These are phyloP conservation scores for Hydropotes inermis DNA, from an alignment of 2,113 vertebrate species.

Conservation along the genomic window DNA sequence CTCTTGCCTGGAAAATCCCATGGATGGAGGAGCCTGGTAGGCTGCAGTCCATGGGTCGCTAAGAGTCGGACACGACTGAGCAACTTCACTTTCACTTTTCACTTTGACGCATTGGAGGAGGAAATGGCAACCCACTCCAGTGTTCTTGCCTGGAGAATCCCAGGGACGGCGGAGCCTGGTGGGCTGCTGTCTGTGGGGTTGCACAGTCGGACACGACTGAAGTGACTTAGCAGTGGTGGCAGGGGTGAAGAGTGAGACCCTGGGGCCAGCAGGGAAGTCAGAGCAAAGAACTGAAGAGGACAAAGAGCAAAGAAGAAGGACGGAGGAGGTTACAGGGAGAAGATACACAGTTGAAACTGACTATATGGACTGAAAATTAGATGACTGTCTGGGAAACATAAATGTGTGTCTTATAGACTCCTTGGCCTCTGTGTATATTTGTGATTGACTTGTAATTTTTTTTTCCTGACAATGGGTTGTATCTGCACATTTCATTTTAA, in stretches of 20 bases:
- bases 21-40: no score
- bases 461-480: neutral
- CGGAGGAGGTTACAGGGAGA: neutral
- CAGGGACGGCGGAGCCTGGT: no score
- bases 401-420: neutral
- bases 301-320: neutral
- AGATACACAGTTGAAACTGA: neutral
- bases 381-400: neutral
- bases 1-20: no score
- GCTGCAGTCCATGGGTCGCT: no score
- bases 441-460: neutral
- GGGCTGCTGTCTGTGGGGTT: no score
- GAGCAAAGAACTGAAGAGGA: neutral
- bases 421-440: neutral
- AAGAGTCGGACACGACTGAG: no score
- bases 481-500: neutral
- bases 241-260: neutral
- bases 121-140: no score
- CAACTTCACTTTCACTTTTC: no score
- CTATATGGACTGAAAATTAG: neutral
- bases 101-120: no score
- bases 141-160: no score
- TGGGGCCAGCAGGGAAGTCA: neutral
- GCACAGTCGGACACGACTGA: no score
- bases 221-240: no score